These are phyloP conservation scores for Bursaphelenchus mucronatus DNA, from an alignment of 1,140 invertebrate genomes.

Conservation along the genomic window DNA sequence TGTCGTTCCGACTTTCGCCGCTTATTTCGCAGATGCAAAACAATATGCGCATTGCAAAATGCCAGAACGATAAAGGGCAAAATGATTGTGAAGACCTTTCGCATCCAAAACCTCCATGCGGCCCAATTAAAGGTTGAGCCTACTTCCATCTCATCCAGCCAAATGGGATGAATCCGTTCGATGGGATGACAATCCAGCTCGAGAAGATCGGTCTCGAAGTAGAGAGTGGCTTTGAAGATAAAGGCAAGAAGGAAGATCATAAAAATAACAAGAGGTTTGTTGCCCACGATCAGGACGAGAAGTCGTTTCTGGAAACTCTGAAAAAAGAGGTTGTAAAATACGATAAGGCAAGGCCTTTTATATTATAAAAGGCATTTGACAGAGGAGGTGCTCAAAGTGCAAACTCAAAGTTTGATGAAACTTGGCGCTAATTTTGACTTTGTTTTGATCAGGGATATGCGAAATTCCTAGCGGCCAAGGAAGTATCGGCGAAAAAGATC, in stretches of 20 bases:
- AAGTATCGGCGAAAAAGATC: too few species aligned
- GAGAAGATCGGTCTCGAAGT: slow-evolving; percentile 34
- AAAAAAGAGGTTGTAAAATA: slow-evolving; percentile 6
- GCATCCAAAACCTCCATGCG: slow-evolving; percentile 44
- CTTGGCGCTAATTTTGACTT: too few species aligned
- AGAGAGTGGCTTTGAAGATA: slow-evolving; percentile 49
- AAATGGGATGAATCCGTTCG: slow-evolving; percentile 28
- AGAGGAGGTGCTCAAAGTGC: background rate
- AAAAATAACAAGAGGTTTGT: slow-evolving; percentile 34
- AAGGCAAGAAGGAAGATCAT: slow-evolving; percentile 34
- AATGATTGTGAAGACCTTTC: slow-evolving; percentile 52
- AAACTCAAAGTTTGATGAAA: background rate
- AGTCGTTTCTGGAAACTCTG: slow-evolving; percentile 38
- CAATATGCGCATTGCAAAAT: slow-evolving; percentile 50
- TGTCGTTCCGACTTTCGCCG: slow-evolving; percentile 10
- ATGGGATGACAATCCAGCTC: slow-evolving; percentile 25
- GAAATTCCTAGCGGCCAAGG: too few species aligned
- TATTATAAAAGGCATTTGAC: background rate
- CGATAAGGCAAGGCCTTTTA: too few species aligned
- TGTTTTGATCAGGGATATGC: background rate
- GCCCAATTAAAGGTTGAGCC: slow-evolving; percentile 9
- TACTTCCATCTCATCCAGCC: slow-evolving; percentile 34
- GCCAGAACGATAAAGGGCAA: slow-evolving; percentile 49
- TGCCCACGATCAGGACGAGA: slow-evolving; percentile 38
- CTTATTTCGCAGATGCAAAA: slow-evolving; percentile 32